Percentiles rank a stretch among this genome's conserved stretches.
These are phyloP conservation scores for Protobothrops mucrosquamatus DNA, from an alignment of 2,113 vertebrate species.

Conservation along the genomic window DNA sequence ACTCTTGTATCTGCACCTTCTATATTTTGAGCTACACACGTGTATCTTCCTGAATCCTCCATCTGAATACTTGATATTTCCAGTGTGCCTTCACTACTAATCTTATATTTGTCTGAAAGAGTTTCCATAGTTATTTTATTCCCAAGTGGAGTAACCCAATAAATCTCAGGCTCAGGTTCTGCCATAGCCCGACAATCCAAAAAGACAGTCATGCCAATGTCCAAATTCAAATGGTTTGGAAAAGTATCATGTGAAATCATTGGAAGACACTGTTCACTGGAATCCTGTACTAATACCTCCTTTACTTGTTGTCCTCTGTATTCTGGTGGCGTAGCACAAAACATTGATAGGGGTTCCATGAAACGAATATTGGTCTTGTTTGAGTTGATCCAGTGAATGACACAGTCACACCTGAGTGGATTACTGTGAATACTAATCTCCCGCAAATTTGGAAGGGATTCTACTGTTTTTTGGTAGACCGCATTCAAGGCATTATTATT, in stretches of 20 bases:
- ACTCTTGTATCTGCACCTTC: conserved; percentile 93
- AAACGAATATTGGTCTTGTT: conserved; percentile 93
- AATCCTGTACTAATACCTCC: conserved; percentile 81
- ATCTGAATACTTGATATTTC: conserved; percentile 84
- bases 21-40: conserved; percentile 91
- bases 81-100: conserved; percentile 87
- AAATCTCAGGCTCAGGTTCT: conserved; percentile 94
- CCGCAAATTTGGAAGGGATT: conserved; percentile 88
- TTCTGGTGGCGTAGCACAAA: conserved; percentile 89
- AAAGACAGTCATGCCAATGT: conserved; percentile 81
- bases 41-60: conserved; percentile 92
- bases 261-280: conserved; percentile 87
- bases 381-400: conserved; percentile 92
- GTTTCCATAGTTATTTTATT: conserved; percentile 86
- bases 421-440: conserved; percentile 98
- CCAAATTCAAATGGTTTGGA: conserved; percentile 85
- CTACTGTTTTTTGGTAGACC: conserved; percentile 88
- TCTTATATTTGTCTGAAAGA: conserved; percentile 84
- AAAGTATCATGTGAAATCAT: conserved; percentile 92
- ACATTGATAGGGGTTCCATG: conserved; percentile 96
- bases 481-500: conserved; percentile 95
- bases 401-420: conserved; percentile 92
- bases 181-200: conserved; percentile 95
- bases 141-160: conserved; percentile 96
- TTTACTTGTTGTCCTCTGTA: conserved; percentile 84